Evolutionary conservation across 1,140 invertebrate genomes (phyloP).

Genomic region (Helicoverpa zea): DNA sequence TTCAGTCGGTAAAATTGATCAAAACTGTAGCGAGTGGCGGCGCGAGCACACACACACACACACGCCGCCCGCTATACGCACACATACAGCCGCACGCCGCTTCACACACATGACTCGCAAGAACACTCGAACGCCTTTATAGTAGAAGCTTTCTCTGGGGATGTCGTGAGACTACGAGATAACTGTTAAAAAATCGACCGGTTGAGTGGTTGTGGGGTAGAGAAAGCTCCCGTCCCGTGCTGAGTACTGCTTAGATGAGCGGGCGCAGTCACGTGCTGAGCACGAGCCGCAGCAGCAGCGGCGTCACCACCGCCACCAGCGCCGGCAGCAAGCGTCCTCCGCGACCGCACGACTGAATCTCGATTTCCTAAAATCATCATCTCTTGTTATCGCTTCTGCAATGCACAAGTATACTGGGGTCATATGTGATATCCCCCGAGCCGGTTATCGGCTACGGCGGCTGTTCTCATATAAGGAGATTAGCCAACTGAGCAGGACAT

Average conservation of each 20-base stretch:
- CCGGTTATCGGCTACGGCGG: too few species aligned
- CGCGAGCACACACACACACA: too few species aligned
- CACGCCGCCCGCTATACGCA: constrained; percentile 1
- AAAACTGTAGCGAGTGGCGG: constrained; percentile 66
- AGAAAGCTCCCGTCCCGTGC: constrained; percentile 49
- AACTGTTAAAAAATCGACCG: constrained; percentile 40
- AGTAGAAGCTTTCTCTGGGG: constrained; percentile 34
- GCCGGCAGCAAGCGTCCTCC: constrained; percentile 62
- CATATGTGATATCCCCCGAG: too few species aligned
- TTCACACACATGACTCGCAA: constrained; percentile 34
- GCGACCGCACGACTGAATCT: constrained; percentile 79
- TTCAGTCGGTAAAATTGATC: constrained; percentile 85
- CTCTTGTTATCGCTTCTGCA: too few species aligned
- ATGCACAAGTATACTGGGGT: not conserved
- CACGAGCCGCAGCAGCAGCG: constrained; percentile 57
- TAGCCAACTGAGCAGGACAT: too few species aligned
- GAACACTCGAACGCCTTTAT: constrained; percentile 29
- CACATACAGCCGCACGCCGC: constrained; percentile 29
- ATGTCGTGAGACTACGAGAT: constrained; percentile 42
- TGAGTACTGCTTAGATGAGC: constrained; percentile 29
- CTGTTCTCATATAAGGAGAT: too few species aligned
- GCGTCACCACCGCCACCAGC: constrained; percentile 55
- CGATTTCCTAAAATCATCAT: constrained; percentile 72
- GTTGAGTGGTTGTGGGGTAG: constrained; percentile 27
- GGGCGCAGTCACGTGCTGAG: constrained; percentile 75